These are phyloP conservation scores for Capitella teleta DNA, from an alignment of 1,140 invertebrate genomes.

Conservation along the genomic window DNA sequence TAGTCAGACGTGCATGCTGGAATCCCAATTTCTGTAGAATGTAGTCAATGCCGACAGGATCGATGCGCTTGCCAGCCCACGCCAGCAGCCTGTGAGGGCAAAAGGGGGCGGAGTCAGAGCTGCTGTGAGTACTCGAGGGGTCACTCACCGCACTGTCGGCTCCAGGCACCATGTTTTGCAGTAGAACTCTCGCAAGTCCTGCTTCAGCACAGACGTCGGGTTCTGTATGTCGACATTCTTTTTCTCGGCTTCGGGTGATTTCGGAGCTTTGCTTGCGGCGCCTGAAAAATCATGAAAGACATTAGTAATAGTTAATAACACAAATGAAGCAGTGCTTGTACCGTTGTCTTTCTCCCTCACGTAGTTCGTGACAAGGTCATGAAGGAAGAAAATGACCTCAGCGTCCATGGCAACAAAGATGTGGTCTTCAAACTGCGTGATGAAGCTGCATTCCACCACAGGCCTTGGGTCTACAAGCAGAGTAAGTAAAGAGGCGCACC, in stretches of 20 bases:
- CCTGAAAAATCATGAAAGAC: background rate
- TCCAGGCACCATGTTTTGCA: constrained; percentile 97
- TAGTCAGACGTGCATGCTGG: constrained; percentile 89
- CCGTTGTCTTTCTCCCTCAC: constrained; percentile 50
- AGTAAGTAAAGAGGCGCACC: background rate
- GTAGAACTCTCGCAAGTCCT: constrained; percentile 83
- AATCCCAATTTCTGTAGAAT: constrained; percentile 94
- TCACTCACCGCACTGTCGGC: constrained; percentile 80
- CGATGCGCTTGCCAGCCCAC: constrained; percentile 92
- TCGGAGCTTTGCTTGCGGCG: constrained; percentile 10
- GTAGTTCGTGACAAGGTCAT: constrained; percentile 91
- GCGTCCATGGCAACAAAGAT: constrained; percentile 96
- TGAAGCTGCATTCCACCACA: constrained; percentile 87
- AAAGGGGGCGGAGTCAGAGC: too few relatives aligned
- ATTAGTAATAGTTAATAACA: background rate
- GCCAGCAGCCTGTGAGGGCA: constrained; percentile 65
- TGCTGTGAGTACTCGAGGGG: too few relatives aligned
- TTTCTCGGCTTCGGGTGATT: constrained; percentile 34
- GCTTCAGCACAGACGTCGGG: constrained; percentile 47
- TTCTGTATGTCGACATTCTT: constrained; percentile 26
- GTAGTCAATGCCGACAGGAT: constrained; percentile 94
- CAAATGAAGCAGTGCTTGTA: background rate
- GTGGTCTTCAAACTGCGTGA: constrained; percentile 95
- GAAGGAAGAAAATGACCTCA: constrained; percentile 92
- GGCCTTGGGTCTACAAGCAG: constrained; percentile 64